Conservation (phyloP, 2,113 vertebrate species). For the Anhinga rufa region DNA sequence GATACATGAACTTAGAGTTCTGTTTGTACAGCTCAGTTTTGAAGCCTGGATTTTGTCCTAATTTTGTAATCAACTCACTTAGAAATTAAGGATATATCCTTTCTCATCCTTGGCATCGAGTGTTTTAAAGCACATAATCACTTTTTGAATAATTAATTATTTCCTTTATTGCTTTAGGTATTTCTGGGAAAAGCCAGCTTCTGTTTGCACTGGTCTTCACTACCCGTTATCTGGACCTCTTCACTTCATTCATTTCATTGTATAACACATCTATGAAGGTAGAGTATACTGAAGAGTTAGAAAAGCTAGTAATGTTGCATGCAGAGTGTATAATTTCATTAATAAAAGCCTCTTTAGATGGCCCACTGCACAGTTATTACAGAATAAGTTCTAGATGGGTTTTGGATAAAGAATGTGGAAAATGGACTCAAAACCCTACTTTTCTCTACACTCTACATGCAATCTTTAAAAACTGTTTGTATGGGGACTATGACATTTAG, state of each 20-base stretch:
- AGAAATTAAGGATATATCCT: neutral
- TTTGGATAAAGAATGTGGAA: neutral
- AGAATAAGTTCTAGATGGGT: neutral
- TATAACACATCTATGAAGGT: constrained; percentile 99
- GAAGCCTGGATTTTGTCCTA: neutral
- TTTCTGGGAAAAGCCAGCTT: constrained; percentile 98
- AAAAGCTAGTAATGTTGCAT: neutral
- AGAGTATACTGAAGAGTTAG: constrained; percentile 41
- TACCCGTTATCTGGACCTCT: constrained; percentile 97
- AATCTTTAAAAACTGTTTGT: neutral
- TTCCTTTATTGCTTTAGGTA: constrained; percentile 79
- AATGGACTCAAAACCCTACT: neutral
- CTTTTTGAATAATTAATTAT: constrained; percentile 35
- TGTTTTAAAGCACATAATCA: neutral
- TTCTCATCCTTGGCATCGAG: neutral
- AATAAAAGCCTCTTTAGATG: neutral
- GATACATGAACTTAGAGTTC: neutral
- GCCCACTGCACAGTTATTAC: neutral
- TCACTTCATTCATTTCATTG: constrained; percentile 96
- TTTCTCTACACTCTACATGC: neutral
- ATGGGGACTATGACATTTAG: neutral
- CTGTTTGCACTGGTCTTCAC: constrained; percentile 98
- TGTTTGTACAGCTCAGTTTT: neutral
- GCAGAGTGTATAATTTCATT: neutral
- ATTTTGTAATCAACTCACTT: neutral